phyloP scores from a whole-genome alignment of 2,888 invertebrate genomes.

The Acholoe squamosa region DNA sequence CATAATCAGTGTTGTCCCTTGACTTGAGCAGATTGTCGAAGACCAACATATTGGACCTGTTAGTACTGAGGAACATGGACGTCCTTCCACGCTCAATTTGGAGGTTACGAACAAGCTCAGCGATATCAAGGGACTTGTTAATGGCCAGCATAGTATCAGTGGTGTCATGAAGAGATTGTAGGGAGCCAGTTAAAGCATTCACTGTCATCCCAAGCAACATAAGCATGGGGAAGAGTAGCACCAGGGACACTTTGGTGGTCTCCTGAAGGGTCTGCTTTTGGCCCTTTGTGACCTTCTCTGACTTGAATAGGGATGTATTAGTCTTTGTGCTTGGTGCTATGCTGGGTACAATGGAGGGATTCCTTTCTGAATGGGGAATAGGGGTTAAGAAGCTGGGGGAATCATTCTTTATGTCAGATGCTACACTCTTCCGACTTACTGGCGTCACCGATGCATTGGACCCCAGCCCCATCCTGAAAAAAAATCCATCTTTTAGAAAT shows the following conservation, averaged over 20 bases:
- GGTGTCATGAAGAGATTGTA: neutral
- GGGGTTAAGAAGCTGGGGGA: neutral
- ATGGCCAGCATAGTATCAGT: slow-evolving; percentile 6
- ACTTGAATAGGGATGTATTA: neutral
- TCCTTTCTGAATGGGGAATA: neutral
- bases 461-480: neutral
- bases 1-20: slow-evolving; percentile 2
- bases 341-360: neutral
- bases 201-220: slow-evolving; percentile 49
- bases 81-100: slow-evolving; percentile 52
- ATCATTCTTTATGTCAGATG: neutral
- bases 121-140: slow-evolving; percentile 13
- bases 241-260: slow-evolving; percentile 34
- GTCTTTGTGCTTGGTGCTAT: neutral
- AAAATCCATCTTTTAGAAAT: too few species aligned
- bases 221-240: slow-evolving; percentile 51
- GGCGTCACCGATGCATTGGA: neutral
- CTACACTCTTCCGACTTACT: neutral
- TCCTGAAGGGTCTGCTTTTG: slow-evolving; percentile 3
- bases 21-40: slow-evolving; percentile 49
- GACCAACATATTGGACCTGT: slow-evolving; percentile 38
- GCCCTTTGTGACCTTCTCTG: neutral
- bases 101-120: slow-evolving; percentile 37
- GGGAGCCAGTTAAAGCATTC: slow-evolving; percentile 19
- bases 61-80: slow-evolving; percentile 44